Base-by-base conservation (phyloP, 2,888 invertebrate species). In the Habroteleia sp. region DNA sequence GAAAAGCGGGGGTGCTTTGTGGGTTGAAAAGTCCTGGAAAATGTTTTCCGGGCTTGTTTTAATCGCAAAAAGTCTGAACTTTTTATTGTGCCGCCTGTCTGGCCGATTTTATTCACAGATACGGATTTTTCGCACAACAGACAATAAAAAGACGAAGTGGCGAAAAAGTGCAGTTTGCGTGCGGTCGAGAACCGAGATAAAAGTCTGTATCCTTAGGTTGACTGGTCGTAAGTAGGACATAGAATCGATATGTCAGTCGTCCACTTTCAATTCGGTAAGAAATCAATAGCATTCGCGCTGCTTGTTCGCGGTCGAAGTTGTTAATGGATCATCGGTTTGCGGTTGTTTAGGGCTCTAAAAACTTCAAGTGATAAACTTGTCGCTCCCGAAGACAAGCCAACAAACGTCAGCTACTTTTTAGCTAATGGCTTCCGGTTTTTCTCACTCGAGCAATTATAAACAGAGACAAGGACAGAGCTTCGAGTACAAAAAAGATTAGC, bases 161-260 rank as follows among this genome's bases (percentile, higher is more conserved):
- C 8, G 46, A 44, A 48, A 63, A 65, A 23, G 33, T 62, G 52
- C 41, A 63, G 63, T 50, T 73, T 58, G 65, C 65, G 58, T 65
- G 73, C 52, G 54, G 46, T 68, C 48, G 58, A 74, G 73, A 74
- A 65, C 65, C 72, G 48, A 65, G 73, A 66, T 69, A 62, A 74
- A 76, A 58, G 63, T 65, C 46, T 63, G 68, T 66, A 81, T 82
- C 82, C 80, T 83, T 75, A 79, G 72, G 76, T 77, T 77, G 79
- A 80, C 77, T 83, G 76, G 76, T 81, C 52, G 81, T 81, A 85
- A 85, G 79, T 85, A 83, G 85, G 83, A 83, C 85, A 80, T 79
- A 77, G 71, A 82, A 85, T 85, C 85, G 82, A 85, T 84, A 84
- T 74, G 80, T 83, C 81, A 81, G 81, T 81, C 84, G 81, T 82